Conservation (phyloP, 2,113 vertebrate genomes). For the Triplophysa dalaica region DNA sequence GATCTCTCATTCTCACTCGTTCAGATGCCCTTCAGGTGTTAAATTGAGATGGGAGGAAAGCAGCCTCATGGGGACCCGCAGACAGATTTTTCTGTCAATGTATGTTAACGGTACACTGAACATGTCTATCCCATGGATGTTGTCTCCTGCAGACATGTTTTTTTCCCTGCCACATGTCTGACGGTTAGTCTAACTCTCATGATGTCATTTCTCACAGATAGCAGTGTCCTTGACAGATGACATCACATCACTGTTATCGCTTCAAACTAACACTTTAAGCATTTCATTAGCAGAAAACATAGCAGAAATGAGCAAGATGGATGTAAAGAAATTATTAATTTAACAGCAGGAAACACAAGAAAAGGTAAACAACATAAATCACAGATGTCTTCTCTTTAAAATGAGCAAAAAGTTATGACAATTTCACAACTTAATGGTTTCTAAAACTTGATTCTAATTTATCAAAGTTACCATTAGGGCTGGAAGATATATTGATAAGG, state of each 20-base stretch:
- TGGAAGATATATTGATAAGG: not conserved
- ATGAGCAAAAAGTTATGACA: not conserved
- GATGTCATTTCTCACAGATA: conserved; percentile 7
- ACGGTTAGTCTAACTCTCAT: conserved; percentile 33
- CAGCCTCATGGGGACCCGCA: not conserved
- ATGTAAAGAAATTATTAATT: not conserved
- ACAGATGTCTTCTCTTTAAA: not conserved
- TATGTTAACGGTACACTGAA: conserved; percentile 22
- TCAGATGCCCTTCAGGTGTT: conserved; percentile 31
- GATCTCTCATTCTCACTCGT: conserved; percentile 18
- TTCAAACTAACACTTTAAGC: not conserved
- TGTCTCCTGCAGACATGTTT: not conserved
- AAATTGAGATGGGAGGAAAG: conserved; percentile 18
- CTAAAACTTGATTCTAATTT: not conserved
- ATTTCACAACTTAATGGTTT: not conserved
- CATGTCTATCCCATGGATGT: conserved; percentile 20
- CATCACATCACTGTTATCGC: conserved; percentile 19
- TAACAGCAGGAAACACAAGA: not conserved
- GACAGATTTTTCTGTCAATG: conserved; percentile 33
- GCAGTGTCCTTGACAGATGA: conserved; percentile 14
- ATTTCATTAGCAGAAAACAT: conserved; percentile 7
- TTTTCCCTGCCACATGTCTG: not conserved
- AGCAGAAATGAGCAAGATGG: not conserved
- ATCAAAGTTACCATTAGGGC: not conserved
- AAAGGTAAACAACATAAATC: not conserved